Base-by-base conservation (phyloP, 2,797 vertebrate genomes). In the Poecile montanus region DNA sequence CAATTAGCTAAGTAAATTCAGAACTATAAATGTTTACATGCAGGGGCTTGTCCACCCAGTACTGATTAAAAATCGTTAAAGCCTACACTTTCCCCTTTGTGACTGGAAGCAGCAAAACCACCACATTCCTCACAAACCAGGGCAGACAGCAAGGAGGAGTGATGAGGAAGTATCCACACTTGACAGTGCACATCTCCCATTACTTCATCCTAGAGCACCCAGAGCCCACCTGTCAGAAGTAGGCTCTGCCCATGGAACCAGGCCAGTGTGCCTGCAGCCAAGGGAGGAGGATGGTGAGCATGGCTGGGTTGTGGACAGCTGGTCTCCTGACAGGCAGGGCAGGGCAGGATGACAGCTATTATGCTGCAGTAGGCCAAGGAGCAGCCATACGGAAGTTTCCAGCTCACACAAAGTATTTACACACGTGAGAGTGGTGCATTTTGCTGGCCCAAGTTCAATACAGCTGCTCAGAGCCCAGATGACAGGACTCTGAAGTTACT, bases 1-100 rank as follows among this genome's bases (percentile, higher is more conserved):
- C 88, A 93, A 88, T 75, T 81, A 81, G 63, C 58, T 63, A 91
- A 62, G 32, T 73, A 93, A 90, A 91, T 95, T 82, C 83, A 73
- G 56, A 94, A 75, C 63, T 51, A 42, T 34, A 71, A 63, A 65
- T 25, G 47, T 88, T 85, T 85, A 73, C 63, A 57, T 66, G 78
- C 85, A 94, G 53, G 17, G 60, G 51, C 26, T 86, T 75, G 70
- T 66, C 68, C 54, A 77, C 3, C 0, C 50, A 74, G 42, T 21
- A 48, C 56, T 32, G n/a, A 85, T 75, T 71, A 73, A 57, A 86
- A 88, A 90, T 26, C 0, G 0, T 38, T 79, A 67, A 80, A 89
- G 45, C 29, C 63, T 57, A 58, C 48, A 57, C 15, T 50, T 75
- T 65, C 25, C 45, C 42, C 26, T 74, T 65, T 5, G 3, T 83